Conservation (phyloP, 2,797 vertebrate species). For the Lacerta agilis region DNA sequence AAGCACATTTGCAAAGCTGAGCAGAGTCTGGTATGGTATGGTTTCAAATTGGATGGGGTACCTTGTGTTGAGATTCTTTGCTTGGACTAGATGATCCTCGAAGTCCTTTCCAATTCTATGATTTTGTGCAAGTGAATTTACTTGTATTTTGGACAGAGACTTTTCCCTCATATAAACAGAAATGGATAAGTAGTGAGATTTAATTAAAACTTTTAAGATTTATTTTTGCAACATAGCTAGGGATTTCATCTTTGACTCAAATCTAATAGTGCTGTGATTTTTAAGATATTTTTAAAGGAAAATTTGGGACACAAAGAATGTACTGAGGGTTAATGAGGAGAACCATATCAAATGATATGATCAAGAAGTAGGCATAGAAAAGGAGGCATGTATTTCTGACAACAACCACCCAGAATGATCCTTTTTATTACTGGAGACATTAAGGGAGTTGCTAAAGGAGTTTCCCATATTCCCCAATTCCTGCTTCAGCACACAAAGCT, state of each 20-base stretch:
- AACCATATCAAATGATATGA: neutral
- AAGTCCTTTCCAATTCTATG: no score
- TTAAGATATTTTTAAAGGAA: constrained; percentile 9
- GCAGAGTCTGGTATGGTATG: no score
- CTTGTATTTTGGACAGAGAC: neutral
- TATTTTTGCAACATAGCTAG: neutral
- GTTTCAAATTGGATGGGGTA: no score
- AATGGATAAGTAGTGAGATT: neutral
- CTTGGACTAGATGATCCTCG: no score
- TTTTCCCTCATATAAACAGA: neutral
- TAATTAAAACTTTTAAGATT: neutral
- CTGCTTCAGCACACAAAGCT: neutral
- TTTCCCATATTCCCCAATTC: neutral
- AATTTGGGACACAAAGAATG: neutral
- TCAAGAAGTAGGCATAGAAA: neutral
- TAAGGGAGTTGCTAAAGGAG: neutral
- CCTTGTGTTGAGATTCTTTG: no score
- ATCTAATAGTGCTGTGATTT: constrained; percentile 1
- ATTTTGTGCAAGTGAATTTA: neutral
- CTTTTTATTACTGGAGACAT: neutral
- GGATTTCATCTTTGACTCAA: neutral
- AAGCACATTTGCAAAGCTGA: no score
- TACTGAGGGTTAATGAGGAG: neutral
- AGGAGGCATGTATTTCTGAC: neutral
- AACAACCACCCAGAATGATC: neutral